Conservation (phyloP, 2,888 invertebrate genomes). For the Cheilosia soror region DNA sequence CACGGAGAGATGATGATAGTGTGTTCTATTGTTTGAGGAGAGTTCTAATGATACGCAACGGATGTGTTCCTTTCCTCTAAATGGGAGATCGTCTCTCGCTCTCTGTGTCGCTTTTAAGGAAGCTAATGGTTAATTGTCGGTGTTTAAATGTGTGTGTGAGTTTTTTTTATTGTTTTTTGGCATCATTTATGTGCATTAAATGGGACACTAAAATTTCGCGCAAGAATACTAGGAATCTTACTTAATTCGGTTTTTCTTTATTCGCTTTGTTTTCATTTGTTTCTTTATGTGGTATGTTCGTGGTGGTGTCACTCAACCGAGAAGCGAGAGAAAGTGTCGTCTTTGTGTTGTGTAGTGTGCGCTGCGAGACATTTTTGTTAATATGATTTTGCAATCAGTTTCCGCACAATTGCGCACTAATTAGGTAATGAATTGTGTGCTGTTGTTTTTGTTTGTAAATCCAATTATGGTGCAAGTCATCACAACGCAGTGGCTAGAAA, state of each 20-base stretch:
- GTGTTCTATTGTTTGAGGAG: constrained; percentile 16
- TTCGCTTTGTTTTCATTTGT: not conserved
- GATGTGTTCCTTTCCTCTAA: constrained; percentile 23
- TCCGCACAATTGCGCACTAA: constrained; percentile 65
- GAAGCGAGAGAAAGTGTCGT: constrained; percentile 49
- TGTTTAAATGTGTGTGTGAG: not conserved
- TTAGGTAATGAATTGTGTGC: constrained; percentile 45
- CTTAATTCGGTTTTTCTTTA: not conserved
- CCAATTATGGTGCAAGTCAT: constrained; percentile 30
- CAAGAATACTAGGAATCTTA: constrained; percentile 9
- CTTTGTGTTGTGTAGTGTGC: constrained; percentile 19
- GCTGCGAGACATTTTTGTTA: constrained; percentile 40
- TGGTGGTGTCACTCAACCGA: constrained; percentile 46
- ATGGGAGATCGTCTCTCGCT: not conserved
- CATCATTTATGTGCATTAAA: constrained; percentile 24
- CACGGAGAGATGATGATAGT: constrained; percentile 34
- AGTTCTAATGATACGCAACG: constrained; percentile 46
- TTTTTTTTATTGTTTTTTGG: not conserved
- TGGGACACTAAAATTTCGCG: constrained; percentile 34
- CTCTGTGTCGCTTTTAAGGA: constrained; percentile 4
- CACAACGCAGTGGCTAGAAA: not conserved
- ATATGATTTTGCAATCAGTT: constrained; percentile 58
- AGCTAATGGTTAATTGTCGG: constrained; percentile 32
- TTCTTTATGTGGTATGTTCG: not conserved
- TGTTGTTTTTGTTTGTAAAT: constrained; percentile 16